Evolutionary conservation across 2,113 vertebrate genomes (phyloP).

Genomic region (Heterochromis multidens): DNA sequence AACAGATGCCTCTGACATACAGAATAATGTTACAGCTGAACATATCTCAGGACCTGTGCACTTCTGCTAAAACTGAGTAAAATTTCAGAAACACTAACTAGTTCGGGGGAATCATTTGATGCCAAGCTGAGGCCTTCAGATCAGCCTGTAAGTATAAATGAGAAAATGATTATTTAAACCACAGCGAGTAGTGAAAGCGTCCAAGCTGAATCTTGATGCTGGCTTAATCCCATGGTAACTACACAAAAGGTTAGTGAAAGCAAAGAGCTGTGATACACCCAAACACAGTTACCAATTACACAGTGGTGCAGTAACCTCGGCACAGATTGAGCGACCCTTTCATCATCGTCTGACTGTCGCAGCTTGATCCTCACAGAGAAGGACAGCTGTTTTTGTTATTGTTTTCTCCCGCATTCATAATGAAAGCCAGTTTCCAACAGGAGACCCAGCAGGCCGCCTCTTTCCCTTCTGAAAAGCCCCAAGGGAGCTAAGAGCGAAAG

Average conservation of each 20-base stretch:
- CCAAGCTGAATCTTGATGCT: constrained; percentile 12
- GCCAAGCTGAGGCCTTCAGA: neutral
- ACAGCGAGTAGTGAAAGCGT: neutral
- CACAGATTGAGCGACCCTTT: constrained; percentile 7
- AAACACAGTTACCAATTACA: neutral
- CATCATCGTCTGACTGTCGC: neutral
- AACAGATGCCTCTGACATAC: neutral
- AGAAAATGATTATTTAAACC: neutral
- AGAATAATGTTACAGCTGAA: neutral
- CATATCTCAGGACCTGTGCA: neutral
- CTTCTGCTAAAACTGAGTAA: neutral
- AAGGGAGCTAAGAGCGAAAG: neutral
- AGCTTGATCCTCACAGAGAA: neutral
- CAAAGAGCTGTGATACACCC: neutral
- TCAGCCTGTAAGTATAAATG: neutral
- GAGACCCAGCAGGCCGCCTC: neutral
- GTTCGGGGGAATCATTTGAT: neutral
- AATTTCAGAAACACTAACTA: neutral
- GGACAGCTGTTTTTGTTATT: neutral
- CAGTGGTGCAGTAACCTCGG: constrained; percentile 13
- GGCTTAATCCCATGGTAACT: constrained; percentile 35
- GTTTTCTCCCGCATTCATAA: neutral
- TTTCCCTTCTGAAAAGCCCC: neutral
- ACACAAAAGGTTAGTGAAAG: constrained; percentile 21
- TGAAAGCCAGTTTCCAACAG: neutral